Evolutionary conservation across 2,797 vertebrate species (phyloP), one percentile per base, ranked within the genome.

Genomic region (Squalus acanthias): DNA sequence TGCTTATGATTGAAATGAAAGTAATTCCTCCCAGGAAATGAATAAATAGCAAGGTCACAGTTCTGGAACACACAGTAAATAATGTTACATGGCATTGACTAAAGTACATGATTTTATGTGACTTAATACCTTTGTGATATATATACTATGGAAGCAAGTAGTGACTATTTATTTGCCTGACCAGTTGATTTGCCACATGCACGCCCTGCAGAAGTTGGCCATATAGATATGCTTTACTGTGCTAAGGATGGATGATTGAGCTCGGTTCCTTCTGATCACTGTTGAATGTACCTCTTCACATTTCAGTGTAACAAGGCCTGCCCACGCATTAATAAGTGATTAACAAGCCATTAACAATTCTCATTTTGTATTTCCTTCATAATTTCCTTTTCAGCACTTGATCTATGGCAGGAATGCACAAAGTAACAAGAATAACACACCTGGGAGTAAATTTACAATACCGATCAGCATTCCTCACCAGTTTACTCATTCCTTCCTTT

Each of bases 31-130:
- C 63, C 89, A 67, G 60, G 89, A 92, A 92, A 65, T 63, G 15
- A 20, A 92, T 65, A n/a, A 85, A 67, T 63, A 92, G 33, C 89
- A 63, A 67, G 60, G 89, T 92, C 89, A 65, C 89, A 92, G 89
- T 22, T 92, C 89, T 92, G 60, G 33, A 92, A 92, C 9, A 24
- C 29, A 65, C 89, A 92, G 33, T 92, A 65, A 39, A 63, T 67
- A 92, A 92, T 92, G 89, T 92, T 92, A 20, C 60, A 20, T n/a
- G 89, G 63, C 60, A 92, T 63, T 92, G 33, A 92, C 63, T 17
- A 67, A 3, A 63, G 88, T 91, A 60, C 53, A 89, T 92, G 89
- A 65, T 92, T 63, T 92, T 92, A 92, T 39, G 60, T 22, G 89
- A 92, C 89, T n/a, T 92, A 92, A 92, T 92, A 39, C 63, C 63